Percentiles rank a stretch among this genome's conserved stretches.
These are phyloP conservation scores for Chironex yamaguchii DNA, from an alignment of 30 jellyfish, hydroid and myxozoan genomes.

Conservation along the genomic window DNA sequence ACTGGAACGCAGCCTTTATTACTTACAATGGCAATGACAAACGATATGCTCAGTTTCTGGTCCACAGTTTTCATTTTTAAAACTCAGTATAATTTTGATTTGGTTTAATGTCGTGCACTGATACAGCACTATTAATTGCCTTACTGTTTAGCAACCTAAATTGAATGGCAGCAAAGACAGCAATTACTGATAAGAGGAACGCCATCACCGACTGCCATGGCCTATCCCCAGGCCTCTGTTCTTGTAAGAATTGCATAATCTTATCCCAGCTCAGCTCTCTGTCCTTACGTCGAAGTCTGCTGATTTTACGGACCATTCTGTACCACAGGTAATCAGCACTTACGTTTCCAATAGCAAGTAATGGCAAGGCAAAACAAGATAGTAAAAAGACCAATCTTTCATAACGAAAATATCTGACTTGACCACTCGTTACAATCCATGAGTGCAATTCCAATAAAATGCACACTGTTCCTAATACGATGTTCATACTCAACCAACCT, in stretches of 20 bases:
- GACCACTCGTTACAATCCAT: conserved; percentile 85
- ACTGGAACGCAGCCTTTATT: too few relatives aligned
- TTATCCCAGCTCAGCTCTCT: conserved; percentile 87
- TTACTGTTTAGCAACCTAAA: conserved; percentile 94
- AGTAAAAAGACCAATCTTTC: conserved; percentile 85
- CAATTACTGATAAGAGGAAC: conserved; percentile 89
- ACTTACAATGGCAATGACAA: too few relatives aligned
- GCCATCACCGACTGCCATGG: conserved; percentile 99
- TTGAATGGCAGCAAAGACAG: conserved; percentile 97
- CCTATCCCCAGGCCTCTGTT: conserved; percentile 96
- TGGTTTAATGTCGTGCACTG: conserved; percentile 49
- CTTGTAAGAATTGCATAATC: conserved; percentile 95
- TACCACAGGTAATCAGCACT: conserved; percentile 96
- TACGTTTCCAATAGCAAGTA: conserved; percentile 92
- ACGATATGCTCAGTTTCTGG: too few relatives aligned
- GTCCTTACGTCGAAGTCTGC: conserved; percentile 87
- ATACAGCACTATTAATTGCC: conserved; percentile 93
- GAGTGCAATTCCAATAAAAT: conserved; percentile 88
- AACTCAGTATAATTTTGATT: background rate
- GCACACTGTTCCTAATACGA: conserved; percentile 80
- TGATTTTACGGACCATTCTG: conserved; percentile 91
- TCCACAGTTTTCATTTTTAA: too few relatives aligned
- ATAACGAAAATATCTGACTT: conserved; percentile 77
- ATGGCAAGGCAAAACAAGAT: conserved; percentile 91
- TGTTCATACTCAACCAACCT: conserved; percentile 98